Percentiles rank a stretch among this genome's conserved stretches.
These are phyloP conservation scores for Rhogogaster chlorosoma DNA, from an alignment of 2,888 invertebrate species.

Conservation along the genomic window DNA sequence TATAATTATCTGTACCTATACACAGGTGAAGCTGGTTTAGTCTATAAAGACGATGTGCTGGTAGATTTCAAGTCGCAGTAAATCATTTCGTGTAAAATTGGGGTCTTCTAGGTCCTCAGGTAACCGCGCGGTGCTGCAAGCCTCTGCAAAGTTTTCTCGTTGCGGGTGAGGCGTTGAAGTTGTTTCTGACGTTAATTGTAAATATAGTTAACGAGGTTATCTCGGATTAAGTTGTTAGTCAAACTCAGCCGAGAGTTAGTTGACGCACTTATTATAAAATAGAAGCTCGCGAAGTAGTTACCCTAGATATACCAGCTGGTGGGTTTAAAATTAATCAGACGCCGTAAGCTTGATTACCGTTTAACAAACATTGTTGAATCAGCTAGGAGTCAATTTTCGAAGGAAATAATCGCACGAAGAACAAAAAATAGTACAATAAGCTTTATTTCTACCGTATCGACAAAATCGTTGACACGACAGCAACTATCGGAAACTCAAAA, in stretches of 20 bases:
- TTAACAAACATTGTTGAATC: neutral
- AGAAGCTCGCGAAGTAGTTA: neutral
- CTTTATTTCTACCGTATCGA: neutral
- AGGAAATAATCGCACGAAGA: neutral
- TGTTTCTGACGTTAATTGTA: slow-evolving; percentile 27
- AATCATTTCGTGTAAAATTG: neutral
- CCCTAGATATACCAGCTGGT: neutral
- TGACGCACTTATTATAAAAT: slow-evolving; percentile 17
- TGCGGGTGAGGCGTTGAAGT: neutral
- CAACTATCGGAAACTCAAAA: too few species aligned
- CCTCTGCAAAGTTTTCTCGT: neutral
- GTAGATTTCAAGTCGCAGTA: neutral
- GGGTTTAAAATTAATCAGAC: neutral
- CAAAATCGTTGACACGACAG: too few species aligned
- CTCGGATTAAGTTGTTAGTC: slow-evolving; percentile 17
- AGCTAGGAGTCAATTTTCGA: neutral
- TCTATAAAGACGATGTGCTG: neutral
- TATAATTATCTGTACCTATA: neutral
- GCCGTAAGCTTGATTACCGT: neutral
- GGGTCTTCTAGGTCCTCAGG: neutral
- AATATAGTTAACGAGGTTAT: slow-evolving; percentile 20
- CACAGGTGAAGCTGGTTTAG: neutral
- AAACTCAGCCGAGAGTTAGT: neutral
- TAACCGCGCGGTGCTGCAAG: neutral
- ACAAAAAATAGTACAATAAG: neutral